These are phyloP conservation scores for Pyrocephalus nanus DNA, from an alignment of 2,797 vertebrate genomes.

Conservation along the genomic window DNA sequence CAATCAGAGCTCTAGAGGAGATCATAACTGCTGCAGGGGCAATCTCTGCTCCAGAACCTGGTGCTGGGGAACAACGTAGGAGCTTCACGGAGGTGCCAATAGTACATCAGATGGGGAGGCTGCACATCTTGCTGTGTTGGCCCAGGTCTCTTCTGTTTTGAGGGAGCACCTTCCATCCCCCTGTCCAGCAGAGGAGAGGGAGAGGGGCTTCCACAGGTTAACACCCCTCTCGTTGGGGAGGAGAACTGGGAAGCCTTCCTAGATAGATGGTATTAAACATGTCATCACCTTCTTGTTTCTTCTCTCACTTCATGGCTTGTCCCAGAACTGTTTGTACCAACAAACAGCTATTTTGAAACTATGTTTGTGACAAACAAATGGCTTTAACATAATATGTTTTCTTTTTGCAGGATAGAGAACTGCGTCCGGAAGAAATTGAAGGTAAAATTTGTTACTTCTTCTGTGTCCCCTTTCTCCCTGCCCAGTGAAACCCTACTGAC, in stretches of 20 bases:
- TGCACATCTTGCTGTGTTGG: background rate
- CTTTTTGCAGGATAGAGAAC: constrained; percentile 88
- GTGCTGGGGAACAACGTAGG: background rate
- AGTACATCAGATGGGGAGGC: background rate
- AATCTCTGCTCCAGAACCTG: background rate
- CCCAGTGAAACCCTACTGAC: background rate
- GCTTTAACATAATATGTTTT: constrained; percentile 51
- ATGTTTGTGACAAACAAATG: background rate
- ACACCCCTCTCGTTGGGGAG: background rate
- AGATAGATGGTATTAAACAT: constrained; percentile 65
- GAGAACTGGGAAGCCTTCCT: constrained; percentile 8
- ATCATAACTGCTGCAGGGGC: background rate
- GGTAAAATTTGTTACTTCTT: constrained; percentile 77
- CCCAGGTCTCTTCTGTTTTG: background rate
- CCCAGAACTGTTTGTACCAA: background rate
- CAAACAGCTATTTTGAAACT: background rate
- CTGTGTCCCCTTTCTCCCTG: background rate
- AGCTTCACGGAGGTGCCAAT: background rate
- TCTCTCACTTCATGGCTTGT: constrained; percentile 43
- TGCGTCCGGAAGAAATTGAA: constrained; percentile 96
- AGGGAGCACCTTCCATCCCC: background rate
- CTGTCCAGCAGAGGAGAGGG: background rate
- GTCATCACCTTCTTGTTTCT: constrained; percentile 70
- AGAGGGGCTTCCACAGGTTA: background rate
- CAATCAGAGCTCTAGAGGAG: background rate